phyloP scores from a whole-genome alignment of 2,888 invertebrate genomes.

The Teleiodes luculella region DNA sequence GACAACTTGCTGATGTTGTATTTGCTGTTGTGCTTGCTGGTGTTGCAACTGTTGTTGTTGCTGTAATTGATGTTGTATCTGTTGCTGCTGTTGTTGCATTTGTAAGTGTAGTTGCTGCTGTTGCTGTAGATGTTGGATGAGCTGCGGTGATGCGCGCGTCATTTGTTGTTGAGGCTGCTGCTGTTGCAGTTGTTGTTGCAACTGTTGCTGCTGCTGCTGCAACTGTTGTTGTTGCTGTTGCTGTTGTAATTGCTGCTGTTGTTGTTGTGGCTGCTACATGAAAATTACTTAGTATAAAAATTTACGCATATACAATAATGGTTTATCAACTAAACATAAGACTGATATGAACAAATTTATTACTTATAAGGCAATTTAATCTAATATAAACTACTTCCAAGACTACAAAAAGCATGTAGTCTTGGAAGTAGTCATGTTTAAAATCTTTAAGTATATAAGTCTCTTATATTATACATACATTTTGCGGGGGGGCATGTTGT shows the following conservation, averaged over 20 bases:
- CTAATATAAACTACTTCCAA: too few species aligned
- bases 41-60: slow-evolving; percentile 45
- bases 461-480: slow-evolving; percentile 32
- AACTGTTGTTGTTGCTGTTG: slow-evolving; percentile 19
- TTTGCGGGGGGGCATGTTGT: slow-evolving; percentile 51
- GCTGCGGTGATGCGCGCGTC: slow-evolving; percentile 4
- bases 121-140: slow-evolving; percentile 36
- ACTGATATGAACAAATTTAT: too few species aligned
- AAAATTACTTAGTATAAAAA: too few species aligned
- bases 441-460: too few species aligned
- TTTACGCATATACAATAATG: too few species aligned
- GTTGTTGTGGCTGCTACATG: slow-evolving; percentile 20
- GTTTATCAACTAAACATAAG: too few species aligned
- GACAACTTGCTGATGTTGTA: slow-evolving; percentile 63
- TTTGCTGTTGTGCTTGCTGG: slow-evolving; percentile 35
- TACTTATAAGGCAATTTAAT: too few species aligned
- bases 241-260: slow-evolving; percentile 26
- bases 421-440: too few species aligned
- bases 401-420: too few species aligned
- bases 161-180: slow-evolving; percentile 48
- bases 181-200: slow-evolving; percentile 41
- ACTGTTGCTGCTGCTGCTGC: slow-evolving; percentile 32
- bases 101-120: not conserved
- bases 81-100: slow-evolving; percentile 36
- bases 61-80: slow-evolving; percentile 36